Base-by-base conservation (phyloP, 1,140 invertebrate species). In the Polypedilum vanderplanki region DNA sequence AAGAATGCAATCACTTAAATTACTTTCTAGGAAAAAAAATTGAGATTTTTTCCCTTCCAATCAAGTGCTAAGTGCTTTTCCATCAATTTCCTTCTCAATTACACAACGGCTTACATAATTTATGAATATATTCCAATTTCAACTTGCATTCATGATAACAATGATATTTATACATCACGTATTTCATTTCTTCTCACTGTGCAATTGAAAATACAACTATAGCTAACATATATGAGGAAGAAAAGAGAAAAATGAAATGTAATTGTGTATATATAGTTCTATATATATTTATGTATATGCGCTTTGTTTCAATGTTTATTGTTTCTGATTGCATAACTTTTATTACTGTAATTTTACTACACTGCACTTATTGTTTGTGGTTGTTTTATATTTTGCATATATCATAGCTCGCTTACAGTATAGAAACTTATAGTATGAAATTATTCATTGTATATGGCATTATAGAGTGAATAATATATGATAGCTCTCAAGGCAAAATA, bases 291-390 rank as follows among this genome's bases (percentile, higher is more conserved):
- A 33, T 33, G 5, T 57, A 57, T 57, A 57, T 57, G 46, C 46
- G 46, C 46, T 57, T 57, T 57, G 46, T 57, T 57, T 57, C 46
- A 57, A 57, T 57, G 46, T 57, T 57, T 57, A 57, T 57, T 57
- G 46, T 57, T 57, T 57, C 46, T 15, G 46, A 57, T 57, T 57
- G 46, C 46, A 57, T 57, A 57, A 57, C 46, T 57, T 57, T 57
- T 57, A 57, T 57, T 57, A 57, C 46, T 15, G 46, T 57, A 57
- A 57, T 57, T 57, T 57, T 57, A 57, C n/a, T 57, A n/a, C 3
- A 15, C 46, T 57, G 46, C 46, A 57, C 46, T 57, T 57, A 57
- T 57, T n/a, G 46, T n/a, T 57, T 57, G 46, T n/a, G 24, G 24
- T 33, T 33, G 24, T 1, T 33, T 33, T 33, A 33, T 33, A 12